These are phyloP conservation scores for Trachemys scripta DNA, from an alignment of 2,113 vertebrate genomes.

Conservation along the genomic window DNA sequence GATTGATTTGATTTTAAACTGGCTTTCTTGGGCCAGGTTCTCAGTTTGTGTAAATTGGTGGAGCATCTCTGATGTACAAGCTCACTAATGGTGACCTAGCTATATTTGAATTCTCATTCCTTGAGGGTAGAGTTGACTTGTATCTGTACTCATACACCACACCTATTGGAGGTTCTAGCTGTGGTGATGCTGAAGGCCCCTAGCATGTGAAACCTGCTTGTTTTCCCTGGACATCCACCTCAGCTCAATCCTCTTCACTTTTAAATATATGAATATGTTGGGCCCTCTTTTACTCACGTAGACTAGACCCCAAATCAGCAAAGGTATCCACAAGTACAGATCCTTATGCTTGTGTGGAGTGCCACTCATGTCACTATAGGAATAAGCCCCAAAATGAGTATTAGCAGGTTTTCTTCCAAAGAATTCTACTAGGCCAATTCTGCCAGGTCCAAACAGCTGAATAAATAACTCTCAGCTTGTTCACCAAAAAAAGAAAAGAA, in stretches of 20 bases:
- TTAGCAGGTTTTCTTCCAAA: slow-evolving; percentile 31
- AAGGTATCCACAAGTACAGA: not conserved
- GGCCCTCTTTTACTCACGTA: not conserved
- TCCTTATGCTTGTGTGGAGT: not conserved
- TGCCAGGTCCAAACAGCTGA: slow-evolving; percentile 48
- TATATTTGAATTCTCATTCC: not conserved
- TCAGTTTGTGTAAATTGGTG: not conserved
- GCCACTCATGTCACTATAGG: not conserved
- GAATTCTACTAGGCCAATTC: not conserved
- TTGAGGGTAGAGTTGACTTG: not conserved
- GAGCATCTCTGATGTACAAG: not conserved
- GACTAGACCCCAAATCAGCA: not conserved
- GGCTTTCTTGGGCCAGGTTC: not conserved
- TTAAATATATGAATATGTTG: not conserved
- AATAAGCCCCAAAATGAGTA: not conserved
- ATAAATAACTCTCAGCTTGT: slow-evolving; percentile 58
- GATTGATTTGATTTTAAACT: not conserved
- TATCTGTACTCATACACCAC: not conserved
- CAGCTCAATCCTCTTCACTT: not conserved
- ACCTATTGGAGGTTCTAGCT: not conserved
- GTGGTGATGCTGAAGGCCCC: not conserved
- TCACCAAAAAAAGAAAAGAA: not conserved
- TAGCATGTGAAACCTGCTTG: not conserved
- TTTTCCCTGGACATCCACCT: not conserved
- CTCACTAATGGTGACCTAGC: not conserved